A percentile compares a stretch with the other conserved stretches of the same genome.
phyloP scores from a whole-genome alignment of 1,140 invertebrate genomes.

The Paraescarpia echinospica region DNA sequence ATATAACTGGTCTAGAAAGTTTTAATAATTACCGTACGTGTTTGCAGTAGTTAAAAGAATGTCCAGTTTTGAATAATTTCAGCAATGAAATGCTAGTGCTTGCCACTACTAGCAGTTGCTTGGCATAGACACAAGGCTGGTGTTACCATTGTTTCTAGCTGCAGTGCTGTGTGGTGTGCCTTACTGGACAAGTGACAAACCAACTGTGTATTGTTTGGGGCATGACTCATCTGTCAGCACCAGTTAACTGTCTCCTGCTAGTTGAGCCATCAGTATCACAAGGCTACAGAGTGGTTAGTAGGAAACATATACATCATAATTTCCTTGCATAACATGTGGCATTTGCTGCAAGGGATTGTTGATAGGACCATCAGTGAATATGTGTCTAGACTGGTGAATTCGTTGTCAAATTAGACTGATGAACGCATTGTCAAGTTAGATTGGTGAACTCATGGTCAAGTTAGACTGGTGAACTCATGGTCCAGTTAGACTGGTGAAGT shows the following conservation, averaged over 20 bases:
- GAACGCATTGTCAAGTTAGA: too few species aligned
- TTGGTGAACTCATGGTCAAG: too few species aligned
- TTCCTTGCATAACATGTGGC: not conserved
- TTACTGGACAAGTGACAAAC: not conserved
- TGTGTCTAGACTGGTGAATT: too few species aligned
- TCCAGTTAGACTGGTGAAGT: too few species aligned
- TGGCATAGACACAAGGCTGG: not conserved
- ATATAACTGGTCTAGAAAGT: too few species aligned
- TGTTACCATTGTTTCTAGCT: not conserved
- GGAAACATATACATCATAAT: not conserved
- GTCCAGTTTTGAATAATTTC: not conserved
- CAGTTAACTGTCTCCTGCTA: not conserved
- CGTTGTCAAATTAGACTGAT: too few species aligned
- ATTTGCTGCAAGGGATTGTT: not conserved
- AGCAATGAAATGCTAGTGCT: not conserved
- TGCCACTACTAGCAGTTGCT: not conserved
- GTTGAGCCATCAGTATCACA: not conserved
- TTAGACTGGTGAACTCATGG: too few species aligned
- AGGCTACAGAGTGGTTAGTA: not conserved
- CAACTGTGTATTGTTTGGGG: not conserved
- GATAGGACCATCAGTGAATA: not conserved
- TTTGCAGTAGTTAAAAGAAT: not conserved
- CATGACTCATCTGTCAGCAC: not conserved
- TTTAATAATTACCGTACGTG: too few species aligned
- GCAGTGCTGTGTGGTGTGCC: not conserved